Percentiles rank a stretch among this genome's conserved stretches.
Evolutionary conservation across 2,888 invertebrate genomes (phyloP).

Genomic region (Eupelmus urozonus): DNA sequence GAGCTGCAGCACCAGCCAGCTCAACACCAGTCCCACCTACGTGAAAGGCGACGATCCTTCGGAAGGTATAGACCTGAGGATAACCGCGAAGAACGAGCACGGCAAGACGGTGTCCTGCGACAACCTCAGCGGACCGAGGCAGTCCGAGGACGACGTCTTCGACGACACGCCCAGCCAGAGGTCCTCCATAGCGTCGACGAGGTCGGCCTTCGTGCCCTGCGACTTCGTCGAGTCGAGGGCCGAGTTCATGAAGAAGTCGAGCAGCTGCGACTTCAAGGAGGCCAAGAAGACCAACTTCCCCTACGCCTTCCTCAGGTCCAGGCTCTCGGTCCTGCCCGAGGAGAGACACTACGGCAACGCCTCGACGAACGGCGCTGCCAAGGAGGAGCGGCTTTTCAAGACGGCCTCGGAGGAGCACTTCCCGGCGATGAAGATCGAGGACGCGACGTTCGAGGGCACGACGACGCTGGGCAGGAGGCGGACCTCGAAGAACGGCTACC

Average conservation of each 20-base stretch:
- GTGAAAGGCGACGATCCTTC: conserved; percentile 89
- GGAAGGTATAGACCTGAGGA: conserved; percentile 85
- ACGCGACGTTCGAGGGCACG: conserved; percentile 70
- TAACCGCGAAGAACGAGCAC: conserved; percentile 69
- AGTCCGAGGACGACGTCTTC: conserved; percentile 64
- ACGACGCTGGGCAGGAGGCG: conserved; percentile 74
- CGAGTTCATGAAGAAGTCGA: conserved; percentile 70
- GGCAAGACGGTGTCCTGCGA: conserved; percentile 74
- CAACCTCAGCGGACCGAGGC: conserved; percentile 66
- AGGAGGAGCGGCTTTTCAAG: conserved; percentile 79
- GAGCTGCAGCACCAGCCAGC: conserved; percentile 87
- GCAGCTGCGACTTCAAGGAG: conserved; percentile 74
- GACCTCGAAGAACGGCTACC: conserved; percentile 65
- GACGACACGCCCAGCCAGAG: conserved; percentile 43
- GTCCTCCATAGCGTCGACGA: conserved; percentile 51
- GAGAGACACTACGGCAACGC: conserved; percentile 78
- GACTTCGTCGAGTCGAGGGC: conserved; percentile 68
- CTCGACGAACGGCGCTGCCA: conserved; percentile 77
- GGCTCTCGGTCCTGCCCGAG: conserved; percentile 87
- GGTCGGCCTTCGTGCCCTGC: conserved; percentile 68
- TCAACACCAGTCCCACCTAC: conserved; percentile 82
- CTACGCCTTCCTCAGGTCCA: conserved; percentile 87
- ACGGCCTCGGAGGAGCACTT: conserved; percentile 82
- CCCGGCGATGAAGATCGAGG: conserved; percentile 71
- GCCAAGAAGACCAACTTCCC: conserved; percentile 84